phyloP scores from a whole-genome alignment of 2,888 invertebrate genomes.

The Eremobia ochroleuca region DNA sequence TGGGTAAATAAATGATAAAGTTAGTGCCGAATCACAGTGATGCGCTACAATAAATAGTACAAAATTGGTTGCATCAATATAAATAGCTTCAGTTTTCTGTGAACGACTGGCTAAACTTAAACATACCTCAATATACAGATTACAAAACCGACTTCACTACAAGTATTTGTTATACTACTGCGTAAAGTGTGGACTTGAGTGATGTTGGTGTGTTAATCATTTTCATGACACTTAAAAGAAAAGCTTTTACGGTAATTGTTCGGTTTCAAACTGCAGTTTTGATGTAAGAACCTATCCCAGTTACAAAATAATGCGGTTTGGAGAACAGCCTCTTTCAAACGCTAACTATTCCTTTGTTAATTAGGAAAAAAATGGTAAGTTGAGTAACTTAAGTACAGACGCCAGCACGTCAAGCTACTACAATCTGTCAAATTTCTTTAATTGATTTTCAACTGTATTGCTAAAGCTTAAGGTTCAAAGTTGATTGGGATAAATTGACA shows the following conservation, averaged over 20 bases:
- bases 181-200: constrained; percentile 45
- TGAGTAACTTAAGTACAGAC: neutral
- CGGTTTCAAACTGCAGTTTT: neutral
- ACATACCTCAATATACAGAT: constrained; percentile 68
- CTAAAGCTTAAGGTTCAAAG: too few species aligned
- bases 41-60: constrained; percentile 41
- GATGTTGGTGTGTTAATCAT: neutral
- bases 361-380: neutral
- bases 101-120: constrained; percentile 64
- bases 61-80: constrained; percentile 60
- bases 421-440: too few species aligned
- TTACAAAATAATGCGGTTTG: neutral
- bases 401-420: too few species aligned
- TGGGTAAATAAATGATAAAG: constrained; percentile 39
- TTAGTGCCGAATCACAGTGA: constrained; percentile 37
- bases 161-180: constrained; percentile 56
- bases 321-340: neutral
- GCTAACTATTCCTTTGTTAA: neutral
- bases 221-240: constrained; percentile 3
- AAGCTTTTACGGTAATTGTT: neutral
- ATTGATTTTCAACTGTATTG: too few species aligned
- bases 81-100: constrained; percentile 66
- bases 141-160: constrained; percentile 68
- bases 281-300: neutral
- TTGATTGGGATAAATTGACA: too few species aligned